Conservation (phyloP, 2,113 vertebrate species). For the Colaptes auratus region DNA sequence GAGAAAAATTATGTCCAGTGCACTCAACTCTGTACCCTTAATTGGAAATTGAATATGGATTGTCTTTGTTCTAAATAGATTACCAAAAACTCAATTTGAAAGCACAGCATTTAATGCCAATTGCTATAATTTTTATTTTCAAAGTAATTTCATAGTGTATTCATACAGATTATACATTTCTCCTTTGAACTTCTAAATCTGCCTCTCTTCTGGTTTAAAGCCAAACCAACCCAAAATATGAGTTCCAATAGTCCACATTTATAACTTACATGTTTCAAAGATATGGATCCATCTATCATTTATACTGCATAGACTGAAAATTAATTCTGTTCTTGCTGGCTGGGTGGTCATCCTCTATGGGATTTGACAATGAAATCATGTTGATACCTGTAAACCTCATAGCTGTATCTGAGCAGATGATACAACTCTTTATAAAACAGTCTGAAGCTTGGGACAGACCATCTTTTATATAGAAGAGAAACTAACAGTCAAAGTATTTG, state of each 20-base stretch:
- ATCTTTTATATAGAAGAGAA: background rate
- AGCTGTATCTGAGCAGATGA: background rate
- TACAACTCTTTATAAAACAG: background rate
- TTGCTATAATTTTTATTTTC: background rate
- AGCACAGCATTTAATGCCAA: background rate
- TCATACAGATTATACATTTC: background rate
- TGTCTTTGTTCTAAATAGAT: background rate
- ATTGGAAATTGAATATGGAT: background rate
- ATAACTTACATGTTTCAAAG: background rate
- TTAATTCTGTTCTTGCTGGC: background rate
- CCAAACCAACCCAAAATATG: background rate
- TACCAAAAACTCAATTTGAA: background rate
- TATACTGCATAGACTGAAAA: background rate
- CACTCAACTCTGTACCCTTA: background rate
- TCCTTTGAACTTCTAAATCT: background rate
- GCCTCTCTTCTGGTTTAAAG: background rate
- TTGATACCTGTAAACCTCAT: background rate
- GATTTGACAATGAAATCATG: background rate
- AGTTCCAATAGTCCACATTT: background rate
- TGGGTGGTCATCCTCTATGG: background rate
- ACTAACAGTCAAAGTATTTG: background rate
- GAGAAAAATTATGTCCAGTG: background rate
- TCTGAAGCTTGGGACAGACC: background rate
- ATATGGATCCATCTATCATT: background rate
- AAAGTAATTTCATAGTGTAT: background rate